Percentiles rank a stretch among this genome's conserved stretches.
These are phyloP conservation scores for Sycobia sp. DNA, from an alignment of 1,140 invertebrate genomes.

Conservation along the genomic window DNA sequence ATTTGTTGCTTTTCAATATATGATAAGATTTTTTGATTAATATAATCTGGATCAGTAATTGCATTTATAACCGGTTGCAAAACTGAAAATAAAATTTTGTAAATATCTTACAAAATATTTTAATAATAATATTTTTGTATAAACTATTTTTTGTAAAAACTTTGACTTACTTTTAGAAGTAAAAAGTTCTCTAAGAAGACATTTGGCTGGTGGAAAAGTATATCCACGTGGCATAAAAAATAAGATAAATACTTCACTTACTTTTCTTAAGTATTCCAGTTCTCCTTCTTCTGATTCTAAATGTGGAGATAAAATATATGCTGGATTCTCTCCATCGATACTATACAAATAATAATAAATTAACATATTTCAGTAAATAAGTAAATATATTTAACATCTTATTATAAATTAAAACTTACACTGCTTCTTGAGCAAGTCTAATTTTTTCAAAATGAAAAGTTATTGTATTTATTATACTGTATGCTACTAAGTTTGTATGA, in stretches of 20 bases:
- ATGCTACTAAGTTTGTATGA: constrained; percentile 80
- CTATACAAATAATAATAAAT: constrained; percentile 51
- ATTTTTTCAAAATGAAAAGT: constrained; percentile 87
- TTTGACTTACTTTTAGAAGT: constrained; percentile 76
- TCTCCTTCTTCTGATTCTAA: constrained; percentile 75
- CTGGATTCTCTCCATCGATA: constrained; percentile 67
- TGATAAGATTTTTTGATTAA: constrained; percentile 84
- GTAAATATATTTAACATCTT: constrained; percentile 6
- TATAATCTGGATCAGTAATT: constrained; percentile 87
- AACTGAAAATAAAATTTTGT: constrained; percentile 65
- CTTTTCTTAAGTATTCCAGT: constrained; percentile 78
- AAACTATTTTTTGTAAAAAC: constrained; percentile 10
- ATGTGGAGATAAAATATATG: constrained; percentile 79
- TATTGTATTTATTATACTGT: constrained; percentile 78
- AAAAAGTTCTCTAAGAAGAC: constrained; percentile 81
- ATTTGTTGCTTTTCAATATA: constrained; percentile 82
- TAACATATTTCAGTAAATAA: background rate
- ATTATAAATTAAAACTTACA: constrained; percentile 63
- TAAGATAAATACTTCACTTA: constrained; percentile 82
- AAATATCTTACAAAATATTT: constrained; percentile 6
- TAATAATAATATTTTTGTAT: constrained; percentile 16
- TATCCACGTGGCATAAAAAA: constrained; percentile 82
- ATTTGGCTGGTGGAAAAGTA: constrained; percentile 75
- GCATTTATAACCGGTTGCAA: constrained; percentile 82
- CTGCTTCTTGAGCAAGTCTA: constrained; percentile 73